Evolutionary conservation across 2,888 invertebrate species (phyloP).

Genomic region (Schizaphis graminum): DNA sequence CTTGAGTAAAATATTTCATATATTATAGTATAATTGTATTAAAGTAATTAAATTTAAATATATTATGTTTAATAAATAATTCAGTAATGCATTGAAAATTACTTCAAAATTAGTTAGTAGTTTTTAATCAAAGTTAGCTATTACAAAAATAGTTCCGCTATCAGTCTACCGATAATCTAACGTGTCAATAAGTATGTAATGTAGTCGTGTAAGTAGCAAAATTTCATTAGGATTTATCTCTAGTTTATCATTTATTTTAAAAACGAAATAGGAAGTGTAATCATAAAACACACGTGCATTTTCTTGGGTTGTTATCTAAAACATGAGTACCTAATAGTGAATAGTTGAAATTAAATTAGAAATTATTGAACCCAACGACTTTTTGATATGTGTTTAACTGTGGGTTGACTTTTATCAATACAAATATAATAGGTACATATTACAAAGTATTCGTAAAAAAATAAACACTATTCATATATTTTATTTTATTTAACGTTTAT

Average conservation of each 20-base stretch:
- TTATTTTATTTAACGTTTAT: not conserved
- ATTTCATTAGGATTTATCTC: not conserved
- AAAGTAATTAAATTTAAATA: not conserved
- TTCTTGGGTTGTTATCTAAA: not conserved
- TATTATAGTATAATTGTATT: not conserved
- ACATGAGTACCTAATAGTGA: not conserved
- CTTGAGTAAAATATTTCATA: not conserved
- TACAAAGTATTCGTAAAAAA: not conserved
- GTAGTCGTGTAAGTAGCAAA: not conserved
- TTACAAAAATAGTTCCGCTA: not conserved
- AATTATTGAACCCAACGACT: not conserved
- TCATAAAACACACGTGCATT: not conserved
- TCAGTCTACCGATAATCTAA: not conserved
- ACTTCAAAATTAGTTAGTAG: not conserved
- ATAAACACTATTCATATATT: not conserved
- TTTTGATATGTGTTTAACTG: not conserved
- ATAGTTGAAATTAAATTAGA: not conserved
- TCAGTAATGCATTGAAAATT: not conserved
- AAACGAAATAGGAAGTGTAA: not conserved
- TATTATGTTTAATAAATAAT: not conserved
- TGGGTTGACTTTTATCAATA: not conserved
- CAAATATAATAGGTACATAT: not conserved
- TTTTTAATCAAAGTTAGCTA: not conserved
- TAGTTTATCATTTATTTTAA: constrained; percentile 10
- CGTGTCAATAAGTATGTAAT: not conserved